Percentiles rank a stretch among this genome's conserved stretches.
These are phyloP conservation scores for Drosophila pruinosa DNA, from an alignment of 1,140 invertebrate species.

Conservation along the genomic window DNA sequence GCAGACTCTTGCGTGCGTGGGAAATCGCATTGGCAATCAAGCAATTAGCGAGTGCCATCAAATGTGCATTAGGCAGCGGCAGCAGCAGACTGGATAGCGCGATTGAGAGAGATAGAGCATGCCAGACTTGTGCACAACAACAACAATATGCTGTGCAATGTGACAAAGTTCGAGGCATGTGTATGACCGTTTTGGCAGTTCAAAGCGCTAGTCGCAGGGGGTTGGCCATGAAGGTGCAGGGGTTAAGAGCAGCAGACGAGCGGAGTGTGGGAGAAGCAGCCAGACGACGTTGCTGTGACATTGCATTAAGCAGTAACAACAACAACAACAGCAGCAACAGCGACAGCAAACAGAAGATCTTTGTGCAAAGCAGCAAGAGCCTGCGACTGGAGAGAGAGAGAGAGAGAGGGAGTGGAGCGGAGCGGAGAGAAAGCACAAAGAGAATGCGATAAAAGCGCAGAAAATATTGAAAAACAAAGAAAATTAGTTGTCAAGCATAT, in stretches of 20 bases:
- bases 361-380: neutral
- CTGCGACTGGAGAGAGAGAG: neutral
- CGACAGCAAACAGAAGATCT: slow-evolving; percentile 21
- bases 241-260: slow-evolving; percentile 4
- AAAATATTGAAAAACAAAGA: slow-evolving; percentile 78
- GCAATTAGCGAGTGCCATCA: slow-evolving; percentile 78
- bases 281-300: slow-evolving; percentile 39
- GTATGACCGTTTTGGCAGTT: slow-evolving; percentile 66
- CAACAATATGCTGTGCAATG: slow-evolving; percentile 21
- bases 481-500: slow-evolving; percentile 62
- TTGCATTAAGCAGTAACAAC: slow-evolving; percentile 31
- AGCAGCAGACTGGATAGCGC: slow-evolving; percentile 22
- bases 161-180: slow-evolving; percentile 59
- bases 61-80: slow-evolving; percentile 67
- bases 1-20: slow-evolving; percentile 49
- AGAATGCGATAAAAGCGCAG: slow-evolving; percentile 29
- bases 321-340: slow-evolving; percentile 13
- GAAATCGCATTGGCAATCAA: slow-evolving; percentile 72
- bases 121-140: slow-evolving; percentile 29
- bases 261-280: neutral
- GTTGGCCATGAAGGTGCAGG: neutral
- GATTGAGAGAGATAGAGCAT: slow-evolving; percentile 7
- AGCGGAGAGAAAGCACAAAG: slow-evolving; percentile 5
- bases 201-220: neutral
- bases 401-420: neutral